Evolutionary conservation across 2,888 invertebrate species (phyloP).

Genomic region (Hypsopygia costalis): DNA sequence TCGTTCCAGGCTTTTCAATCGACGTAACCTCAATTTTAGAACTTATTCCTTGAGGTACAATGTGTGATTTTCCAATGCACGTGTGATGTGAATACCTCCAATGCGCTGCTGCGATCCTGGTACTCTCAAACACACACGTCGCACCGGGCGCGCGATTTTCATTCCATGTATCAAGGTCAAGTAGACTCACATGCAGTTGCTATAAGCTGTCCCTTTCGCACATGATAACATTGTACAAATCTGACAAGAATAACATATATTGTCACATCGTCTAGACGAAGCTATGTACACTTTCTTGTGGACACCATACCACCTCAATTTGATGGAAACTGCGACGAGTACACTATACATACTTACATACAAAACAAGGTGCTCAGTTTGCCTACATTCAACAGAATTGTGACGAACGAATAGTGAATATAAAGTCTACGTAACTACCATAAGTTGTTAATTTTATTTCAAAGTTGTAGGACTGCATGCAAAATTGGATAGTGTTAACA

Average conservation of each 20-base stretch:
- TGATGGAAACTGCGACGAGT: slow-evolving; percentile 34
- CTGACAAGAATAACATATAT: slow-evolving; percentile 38
- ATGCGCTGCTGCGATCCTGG: slow-evolving; percentile 55
- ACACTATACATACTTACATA: no score
- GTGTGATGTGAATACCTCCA: slow-evolving; percentile 26
- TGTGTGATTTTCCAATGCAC: slow-evolving; percentile 20
- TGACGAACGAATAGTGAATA: slow-evolving; percentile 1
- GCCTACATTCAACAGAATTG: slow-evolving; percentile 1
- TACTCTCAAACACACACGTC: slow-evolving; percentile 61
- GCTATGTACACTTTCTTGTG: slow-evolving; percentile 56
- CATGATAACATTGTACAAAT: slow-evolving; percentile 23
- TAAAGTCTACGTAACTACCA: not conserved
- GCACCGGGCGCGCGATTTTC: slow-evolving; percentile 46
- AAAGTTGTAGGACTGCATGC: no score
- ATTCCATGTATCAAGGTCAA: slow-evolving; percentile 70
- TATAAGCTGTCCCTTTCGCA: slow-evolving; percentile 40
- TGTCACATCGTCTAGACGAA: slow-evolving; percentile 45
- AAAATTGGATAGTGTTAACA: no score
- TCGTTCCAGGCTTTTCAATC: slow-evolving; percentile 25
- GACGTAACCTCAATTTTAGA: slow-evolving; percentile 14
- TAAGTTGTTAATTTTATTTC: not conserved
- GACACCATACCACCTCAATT: slow-evolving; percentile 40
- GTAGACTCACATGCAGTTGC: slow-evolving; percentile 51
- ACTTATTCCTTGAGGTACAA: slow-evolving; percentile 13
- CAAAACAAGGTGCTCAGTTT: slow-evolving; percentile 7